These are phyloP conservation scores for Drosophila multiciliata DNA, from an alignment of 2,888 invertebrate genomes.

Conservation along the genomic window DNA sequence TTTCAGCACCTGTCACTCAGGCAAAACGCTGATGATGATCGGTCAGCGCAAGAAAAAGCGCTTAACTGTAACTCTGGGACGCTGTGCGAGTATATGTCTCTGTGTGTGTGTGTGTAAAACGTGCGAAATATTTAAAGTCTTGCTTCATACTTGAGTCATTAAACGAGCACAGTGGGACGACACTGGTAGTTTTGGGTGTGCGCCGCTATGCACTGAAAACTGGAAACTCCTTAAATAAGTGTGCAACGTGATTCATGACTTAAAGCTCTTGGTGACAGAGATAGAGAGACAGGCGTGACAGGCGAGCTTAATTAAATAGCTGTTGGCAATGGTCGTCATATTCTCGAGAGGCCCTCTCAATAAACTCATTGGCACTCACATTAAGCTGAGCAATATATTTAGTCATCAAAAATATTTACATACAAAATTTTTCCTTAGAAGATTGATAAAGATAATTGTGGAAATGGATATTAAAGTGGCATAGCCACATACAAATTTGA, in stretches of 20 bases:
- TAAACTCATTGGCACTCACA: slow-evolving; percentile 13
- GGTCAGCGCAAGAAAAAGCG: slow-evolving; percentile 44
- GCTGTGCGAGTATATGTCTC: slow-evolving; percentile 10
- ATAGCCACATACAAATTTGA: neutral
- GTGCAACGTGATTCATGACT: slow-evolving; percentile 48
- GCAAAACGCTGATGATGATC: slow-evolving; percentile 52
- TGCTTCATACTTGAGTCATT: slow-evolving; percentile 65
- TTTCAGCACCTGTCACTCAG: slow-evolving; percentile 65
- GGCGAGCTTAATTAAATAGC: slow-evolving; percentile 59
- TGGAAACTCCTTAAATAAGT: slow-evolving; percentile 39
- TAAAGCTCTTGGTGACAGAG: slow-evolving; percentile 3
- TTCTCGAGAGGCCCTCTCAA: slow-evolving; percentile 5
- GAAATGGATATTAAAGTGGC: neutral
- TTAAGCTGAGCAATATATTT: slow-evolving; percentile 25
- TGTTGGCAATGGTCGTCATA: slow-evolving; percentile 21
- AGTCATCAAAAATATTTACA: slow-evolving; percentile 41
- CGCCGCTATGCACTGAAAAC: slow-evolving; percentile 22
- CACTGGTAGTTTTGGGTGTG: slow-evolving; percentile 1
- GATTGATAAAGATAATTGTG: slow-evolving; percentile 3
- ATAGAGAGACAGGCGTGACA: neutral
- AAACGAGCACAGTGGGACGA: slow-evolving; percentile 62
- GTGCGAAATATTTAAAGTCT: slow-evolving; percentile 71
- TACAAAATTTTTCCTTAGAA: slow-evolving; percentile 1
- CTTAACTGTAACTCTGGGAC: slow-evolving; percentile 58
- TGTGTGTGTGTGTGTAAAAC: slow-evolving; percentile 46